phyloP scores from a whole-genome alignment of 2,797 vertebrate species.

The Tapirus indicus region DNA sequence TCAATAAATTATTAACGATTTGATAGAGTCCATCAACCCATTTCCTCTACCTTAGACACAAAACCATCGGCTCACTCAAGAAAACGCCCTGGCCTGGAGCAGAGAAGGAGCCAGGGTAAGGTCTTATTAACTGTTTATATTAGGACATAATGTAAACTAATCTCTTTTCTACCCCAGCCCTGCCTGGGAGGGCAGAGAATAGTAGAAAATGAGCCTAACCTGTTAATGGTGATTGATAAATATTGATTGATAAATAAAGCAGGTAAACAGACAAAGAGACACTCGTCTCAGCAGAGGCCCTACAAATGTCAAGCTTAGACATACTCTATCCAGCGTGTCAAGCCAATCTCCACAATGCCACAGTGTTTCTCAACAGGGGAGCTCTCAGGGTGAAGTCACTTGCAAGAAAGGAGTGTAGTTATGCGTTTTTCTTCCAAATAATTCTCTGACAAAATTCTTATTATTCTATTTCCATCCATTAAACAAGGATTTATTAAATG shows the following conservation, averaged over 20 bases:
- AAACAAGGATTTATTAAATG: background rate
- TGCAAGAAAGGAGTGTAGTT: background rate
- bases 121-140: background rate
- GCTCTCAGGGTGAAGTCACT: background rate
- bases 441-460: slow-evolving; percentile 46
- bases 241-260: background rate
- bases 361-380: background rate
- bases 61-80: background rate
- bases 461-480: background rate
- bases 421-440: slow-evolving; percentile 28
- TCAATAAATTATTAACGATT: background rate
- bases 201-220: slow-evolving; percentile 3
- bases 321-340: background rate
- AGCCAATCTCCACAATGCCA: background rate
- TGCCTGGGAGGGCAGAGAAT: background rate
- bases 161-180: background rate
- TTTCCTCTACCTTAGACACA: slow-evolving; percentile 26
- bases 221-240: background rate
- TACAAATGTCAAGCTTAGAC: background rate
- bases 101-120: slow-evolving; percentile 2
- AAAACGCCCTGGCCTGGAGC: background rate
- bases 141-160: background rate
- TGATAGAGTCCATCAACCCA: background rate
- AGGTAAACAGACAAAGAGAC: background rate
- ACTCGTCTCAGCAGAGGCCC: background rate